Evolutionary conservation across 2,888 invertebrate species (phyloP).

Genomic region (Horisme vitalbata): DNA sequence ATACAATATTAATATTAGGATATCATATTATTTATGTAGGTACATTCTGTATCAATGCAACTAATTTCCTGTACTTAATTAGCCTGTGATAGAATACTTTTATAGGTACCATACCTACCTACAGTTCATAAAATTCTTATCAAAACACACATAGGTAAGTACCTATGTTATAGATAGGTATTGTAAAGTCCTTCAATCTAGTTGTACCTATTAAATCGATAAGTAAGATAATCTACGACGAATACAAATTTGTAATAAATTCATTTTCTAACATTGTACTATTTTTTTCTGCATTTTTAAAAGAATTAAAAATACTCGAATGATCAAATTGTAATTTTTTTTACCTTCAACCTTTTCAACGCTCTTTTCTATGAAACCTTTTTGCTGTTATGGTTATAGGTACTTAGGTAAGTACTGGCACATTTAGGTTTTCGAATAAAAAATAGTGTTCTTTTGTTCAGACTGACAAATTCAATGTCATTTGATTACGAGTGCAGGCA

Average conservation of each 20-base stretch:
- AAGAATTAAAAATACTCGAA: conserved; percentile 71
- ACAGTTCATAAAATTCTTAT: not conserved
- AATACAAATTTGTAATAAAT: conserved; percentile 82
- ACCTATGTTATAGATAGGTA: no score
- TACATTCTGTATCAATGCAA: conserved; percentile 18
- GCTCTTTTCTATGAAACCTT: not conserved
- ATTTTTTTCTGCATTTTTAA: conserved; percentile 77
- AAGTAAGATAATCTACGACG: conserved; percentile 32
- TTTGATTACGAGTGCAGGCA: conserved; percentile 13
- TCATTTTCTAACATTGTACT: conserved; percentile 76
- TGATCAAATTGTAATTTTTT: conserved; percentile 29
- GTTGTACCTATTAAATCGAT: not conserved
- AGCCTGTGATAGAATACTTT: conserved; percentile 63
- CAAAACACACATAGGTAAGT: no score
- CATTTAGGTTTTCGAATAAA: conserved; percentile 6
- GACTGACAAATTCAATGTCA: conserved; percentile 22
- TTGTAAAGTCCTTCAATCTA: conserved; percentile 27
- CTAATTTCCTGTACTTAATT: conserved; percentile 61
- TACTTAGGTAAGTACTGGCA: not conserved
- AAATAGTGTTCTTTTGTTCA: conserved; percentile 18
- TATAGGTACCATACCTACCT: not conserved
- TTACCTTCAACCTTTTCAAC: conserved; percentile 18
- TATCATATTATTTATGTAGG: not conserved
- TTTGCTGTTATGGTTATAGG: not conserved
- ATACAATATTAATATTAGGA: not conserved